Conservation (phyloP, 1,140 invertebrate genomes). For the Drosophila nigromelanica region DNA sequence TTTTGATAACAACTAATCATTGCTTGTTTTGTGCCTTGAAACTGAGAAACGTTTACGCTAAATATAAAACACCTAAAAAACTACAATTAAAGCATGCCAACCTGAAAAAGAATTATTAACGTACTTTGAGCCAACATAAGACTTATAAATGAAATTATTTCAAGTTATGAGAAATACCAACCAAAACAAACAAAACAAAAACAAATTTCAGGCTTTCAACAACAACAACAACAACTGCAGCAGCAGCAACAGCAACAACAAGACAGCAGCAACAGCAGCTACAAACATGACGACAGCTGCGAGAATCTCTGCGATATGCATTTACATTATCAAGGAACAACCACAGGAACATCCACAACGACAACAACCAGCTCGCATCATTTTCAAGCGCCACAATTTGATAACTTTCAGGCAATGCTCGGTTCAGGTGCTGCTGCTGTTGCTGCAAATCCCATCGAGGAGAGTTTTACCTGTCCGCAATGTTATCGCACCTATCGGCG, state of each 20-base stretch:
- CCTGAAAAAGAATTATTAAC: conserved; percentile 45
- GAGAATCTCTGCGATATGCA: conserved; percentile 26
- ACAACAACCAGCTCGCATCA: conserved; percentile 16
- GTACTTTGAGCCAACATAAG: conserved; percentile 32
- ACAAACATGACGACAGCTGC: conserved; percentile 54
- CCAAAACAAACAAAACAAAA: conserved; percentile 72
- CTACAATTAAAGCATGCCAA: conserved; percentile 48
- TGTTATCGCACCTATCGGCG: conserved; percentile 86
- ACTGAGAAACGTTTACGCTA: conserved; percentile 40
- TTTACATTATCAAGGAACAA: conserved; percentile 47
- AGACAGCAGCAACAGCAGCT: conserved; percentile 41
- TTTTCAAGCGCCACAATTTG: conserved; percentile 63
- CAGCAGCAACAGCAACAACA: conserved; percentile 50
- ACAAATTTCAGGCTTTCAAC: conserved; percentile 78
- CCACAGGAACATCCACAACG: conserved; percentile 2
- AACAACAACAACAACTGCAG: conserved; percentile 55
- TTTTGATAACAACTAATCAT: conserved; percentile 68
- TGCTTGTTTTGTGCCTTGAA: conserved; percentile 73
- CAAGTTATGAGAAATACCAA: conserved; percentile 44
- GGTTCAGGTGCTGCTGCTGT: conserved; percentile 25
- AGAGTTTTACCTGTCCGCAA: conserved; percentile 85
- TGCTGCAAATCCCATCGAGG: conserved; percentile 42
- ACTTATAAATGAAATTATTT: conserved; percentile 49
- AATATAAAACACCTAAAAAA: conserved; percentile 23
- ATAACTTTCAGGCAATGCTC: conserved; percentile 57